phyloP scores from a whole-genome alignment of 2,888 invertebrate genomes.

The Erynnis tages region DNA sequence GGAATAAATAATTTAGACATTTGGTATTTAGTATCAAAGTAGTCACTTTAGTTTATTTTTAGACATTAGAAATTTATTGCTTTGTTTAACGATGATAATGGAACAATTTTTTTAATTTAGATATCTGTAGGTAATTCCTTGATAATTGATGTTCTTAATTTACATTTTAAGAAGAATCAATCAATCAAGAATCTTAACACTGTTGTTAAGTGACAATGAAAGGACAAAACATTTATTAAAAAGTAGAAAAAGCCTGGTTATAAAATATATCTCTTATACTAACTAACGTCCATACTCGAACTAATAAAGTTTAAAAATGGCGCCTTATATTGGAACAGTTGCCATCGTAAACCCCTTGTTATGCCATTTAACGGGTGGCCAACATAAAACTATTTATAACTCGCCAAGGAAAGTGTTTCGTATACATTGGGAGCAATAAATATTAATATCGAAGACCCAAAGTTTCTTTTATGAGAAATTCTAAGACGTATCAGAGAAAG shows the following conservation, averaged over 20 bases:
- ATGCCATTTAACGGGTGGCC: slow-evolving; percentile 69
- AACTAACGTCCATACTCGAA: slow-evolving; percentile 31
- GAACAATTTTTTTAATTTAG: no score
- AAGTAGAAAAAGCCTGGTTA: not conserved
- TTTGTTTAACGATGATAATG: no score
- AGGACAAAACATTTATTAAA: not conserved
- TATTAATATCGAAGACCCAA: slow-evolving; percentile 65
- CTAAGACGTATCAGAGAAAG: slow-evolving; percentile 45
- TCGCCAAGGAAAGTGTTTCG: slow-evolving; percentile 60
- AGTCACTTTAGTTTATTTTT: no score
- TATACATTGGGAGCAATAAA: slow-evolving; percentile 66
- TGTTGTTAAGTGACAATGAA: no score
- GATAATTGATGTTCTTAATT: no score
- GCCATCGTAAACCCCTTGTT: slow-evolving; percentile 46
- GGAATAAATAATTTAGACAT: no score
- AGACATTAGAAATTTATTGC: no score
- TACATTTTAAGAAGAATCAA: no score
- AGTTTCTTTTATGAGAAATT: slow-evolving; percentile 65
- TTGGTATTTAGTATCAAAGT: no score
- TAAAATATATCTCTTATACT: slow-evolving; percentile 19
- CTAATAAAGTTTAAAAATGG: slow-evolving; percentile 51
- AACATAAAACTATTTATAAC: slow-evolving; percentile 75
- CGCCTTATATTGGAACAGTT: slow-evolving; percentile 31
- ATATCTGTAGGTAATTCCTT: no score
- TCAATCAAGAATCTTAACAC: no score